Conservation (phyloP, 2,888 invertebrate species). For the Creontiades dilutus region DNA sequence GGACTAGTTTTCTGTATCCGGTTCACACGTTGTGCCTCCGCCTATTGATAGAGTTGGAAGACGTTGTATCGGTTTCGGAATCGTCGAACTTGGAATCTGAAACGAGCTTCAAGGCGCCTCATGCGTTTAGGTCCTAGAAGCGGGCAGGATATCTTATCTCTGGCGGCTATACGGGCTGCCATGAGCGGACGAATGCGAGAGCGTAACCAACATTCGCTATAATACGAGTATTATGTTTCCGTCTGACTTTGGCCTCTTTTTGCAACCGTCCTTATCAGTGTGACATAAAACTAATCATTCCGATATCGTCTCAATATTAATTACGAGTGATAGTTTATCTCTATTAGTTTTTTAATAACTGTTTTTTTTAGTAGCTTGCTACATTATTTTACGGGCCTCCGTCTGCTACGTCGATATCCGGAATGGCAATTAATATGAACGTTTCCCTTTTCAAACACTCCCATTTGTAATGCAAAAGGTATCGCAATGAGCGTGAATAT, state of each 20-base stretch:
- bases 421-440: no score
- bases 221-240: neutral
- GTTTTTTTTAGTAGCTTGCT: neutral
- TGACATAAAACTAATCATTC: neutral
- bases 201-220: neutral
- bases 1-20: neutral
- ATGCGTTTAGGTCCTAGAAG: neutral
- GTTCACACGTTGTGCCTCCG: neutral
- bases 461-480: no score
- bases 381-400: no score
- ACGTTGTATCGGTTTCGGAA: constrained; percentile 18
- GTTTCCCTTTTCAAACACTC: no score
- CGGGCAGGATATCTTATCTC: neutral
- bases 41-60: neutral
- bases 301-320: neutral
- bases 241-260: neutral
- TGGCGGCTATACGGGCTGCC: neutral
- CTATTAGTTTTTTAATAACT: neutral
- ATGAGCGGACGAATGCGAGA: neutral
- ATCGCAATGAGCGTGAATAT: no score
- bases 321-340: neutral
- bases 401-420: no score
- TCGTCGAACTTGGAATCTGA: neutral
- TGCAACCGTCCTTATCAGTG: neutral
- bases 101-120: neutral